These are phyloP conservation scores for Epsilonema sp. DNA, from an alignment of 2,888 invertebrate genomes.

Conservation along the genomic window DNA sequence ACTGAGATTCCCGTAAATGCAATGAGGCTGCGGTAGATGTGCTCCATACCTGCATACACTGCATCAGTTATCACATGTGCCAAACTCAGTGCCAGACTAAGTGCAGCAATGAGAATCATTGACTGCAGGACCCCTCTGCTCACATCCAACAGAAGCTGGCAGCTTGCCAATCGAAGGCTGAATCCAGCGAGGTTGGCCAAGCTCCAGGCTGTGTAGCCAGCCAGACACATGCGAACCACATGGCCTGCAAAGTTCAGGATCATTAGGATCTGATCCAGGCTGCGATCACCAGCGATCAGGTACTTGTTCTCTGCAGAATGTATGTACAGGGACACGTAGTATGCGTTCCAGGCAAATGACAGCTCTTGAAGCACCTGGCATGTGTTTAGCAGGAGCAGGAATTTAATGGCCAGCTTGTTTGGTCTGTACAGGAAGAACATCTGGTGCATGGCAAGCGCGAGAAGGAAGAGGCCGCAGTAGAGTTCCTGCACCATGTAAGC, in stretches of 20 bases:
- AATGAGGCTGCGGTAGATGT: constrained; percentile 3
- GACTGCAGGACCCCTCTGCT: not conserved
- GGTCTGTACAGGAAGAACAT: too few species aligned
- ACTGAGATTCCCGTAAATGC: constrained; percentile 6
- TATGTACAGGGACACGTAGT: constrained; percentile 3
- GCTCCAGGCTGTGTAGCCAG: not conserved
- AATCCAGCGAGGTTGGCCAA: too few species aligned
- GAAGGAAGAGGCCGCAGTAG: not conserved
- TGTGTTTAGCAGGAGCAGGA: not conserved
- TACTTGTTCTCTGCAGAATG: not conserved
- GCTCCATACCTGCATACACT: not conserved
- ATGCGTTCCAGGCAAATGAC: constrained; percentile 3
- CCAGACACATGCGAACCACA: not conserved
- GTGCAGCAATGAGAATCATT: not conserved
- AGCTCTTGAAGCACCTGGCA: constrained; percentile 1
- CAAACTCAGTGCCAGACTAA: not conserved
- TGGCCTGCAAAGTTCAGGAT: constrained; percentile 4
- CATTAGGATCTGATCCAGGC: constrained; percentile 2
- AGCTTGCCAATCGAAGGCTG: not conserved
- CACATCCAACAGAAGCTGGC: not conserved
- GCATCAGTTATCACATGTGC: constrained; percentile 1
- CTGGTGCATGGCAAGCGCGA: not conserved
- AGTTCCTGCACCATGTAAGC: constrained; percentile 4
- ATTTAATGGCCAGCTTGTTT: not conserved
- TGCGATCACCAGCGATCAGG: not conserved